Conservation (phyloP, 2,113 vertebrate species). For the Oriolus oriolus region DNA sequence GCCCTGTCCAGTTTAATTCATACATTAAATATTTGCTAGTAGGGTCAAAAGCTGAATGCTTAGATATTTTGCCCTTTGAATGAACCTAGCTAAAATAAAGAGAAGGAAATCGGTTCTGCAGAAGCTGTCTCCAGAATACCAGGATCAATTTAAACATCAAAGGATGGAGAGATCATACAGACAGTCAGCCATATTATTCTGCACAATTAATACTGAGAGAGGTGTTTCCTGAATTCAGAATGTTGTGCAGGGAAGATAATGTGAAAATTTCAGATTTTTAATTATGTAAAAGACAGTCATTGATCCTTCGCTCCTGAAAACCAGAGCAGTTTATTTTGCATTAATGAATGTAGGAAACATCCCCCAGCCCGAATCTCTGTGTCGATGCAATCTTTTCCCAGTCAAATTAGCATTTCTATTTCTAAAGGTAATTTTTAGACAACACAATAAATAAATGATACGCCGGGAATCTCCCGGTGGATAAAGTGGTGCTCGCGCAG, state of each 20-base stretch:
- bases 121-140: slow-evolving; percentile 52
- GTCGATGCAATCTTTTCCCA: background rate
- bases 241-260: slow-evolving; percentile 49
- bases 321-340: slow-evolving; percentile 35
- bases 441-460: background rate
- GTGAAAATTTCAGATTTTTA: slow-evolving; percentile 53
- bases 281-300: slow-evolving; percentile 38
- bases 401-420: slow-evolving; percentile 57
- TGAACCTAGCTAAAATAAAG: slow-evolving; percentile 71
- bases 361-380: background rate
- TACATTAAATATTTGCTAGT: slow-evolving; percentile 76
- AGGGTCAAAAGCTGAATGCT: slow-evolving; percentile 70
- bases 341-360: slow-evolving; percentile 37
- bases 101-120: slow-evolving; percentile 63
- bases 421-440: slow-evolving; percentile 39
- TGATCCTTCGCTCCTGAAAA: slow-evolving; percentile 30
- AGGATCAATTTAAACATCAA: slow-evolving; percentile 61
- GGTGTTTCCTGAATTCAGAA: slow-evolving; percentile 30
- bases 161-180: slow-evolving; percentile 53
- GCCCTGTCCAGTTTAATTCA: slow-evolving; percentile 73
- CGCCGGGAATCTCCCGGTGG: background rate
- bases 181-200: slow-evolving; percentile 60
- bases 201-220: slow-evolving; percentile 50
- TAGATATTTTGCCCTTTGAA: slow-evolving; percentile 75
- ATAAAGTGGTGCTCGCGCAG: rapidly evolving